A percentile compares a stretch with the other conserved stretches of the same genome.
phyloP scores from a whole-genome alignment of 2,797 vertebrate species.

The Eulemur coronatus region DNA sequence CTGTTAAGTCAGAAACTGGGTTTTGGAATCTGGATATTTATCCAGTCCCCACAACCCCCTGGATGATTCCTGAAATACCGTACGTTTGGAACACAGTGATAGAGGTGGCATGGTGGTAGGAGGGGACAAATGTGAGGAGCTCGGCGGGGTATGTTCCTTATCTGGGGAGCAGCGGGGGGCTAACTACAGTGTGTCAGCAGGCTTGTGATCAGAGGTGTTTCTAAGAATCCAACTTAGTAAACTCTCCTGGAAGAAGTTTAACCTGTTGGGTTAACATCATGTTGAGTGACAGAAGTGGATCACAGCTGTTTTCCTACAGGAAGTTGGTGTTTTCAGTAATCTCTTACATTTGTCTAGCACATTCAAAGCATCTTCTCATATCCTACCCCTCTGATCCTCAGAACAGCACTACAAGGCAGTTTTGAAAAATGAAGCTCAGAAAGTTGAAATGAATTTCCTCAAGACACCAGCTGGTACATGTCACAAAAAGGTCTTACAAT shows the following conservation, averaged over 20 bases:
- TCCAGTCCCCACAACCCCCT: background rate
- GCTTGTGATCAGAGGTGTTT: background rate
- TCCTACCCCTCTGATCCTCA: background rate
- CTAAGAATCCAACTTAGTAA: background rate
- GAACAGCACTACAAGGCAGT: background rate
- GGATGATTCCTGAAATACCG: background rate
- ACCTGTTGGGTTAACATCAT: background rate
- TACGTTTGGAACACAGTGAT: background rate
- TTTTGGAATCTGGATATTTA: background rate
- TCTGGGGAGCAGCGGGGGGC: too few relatives aligned
- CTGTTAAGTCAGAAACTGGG: background rate
- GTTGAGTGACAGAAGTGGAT: background rate
- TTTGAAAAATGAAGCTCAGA: background rate
- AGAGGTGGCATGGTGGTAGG: rapidly evolving
- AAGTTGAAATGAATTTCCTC: background rate
- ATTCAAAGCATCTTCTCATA: background rate
- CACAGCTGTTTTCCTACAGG: background rate
- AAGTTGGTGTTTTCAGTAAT: background rate
- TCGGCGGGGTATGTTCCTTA: too few relatives aligned
- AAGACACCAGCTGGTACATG: background rate
- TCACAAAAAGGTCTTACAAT: background rate
- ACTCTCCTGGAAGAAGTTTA: background rate
- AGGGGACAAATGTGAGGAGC: background rate
- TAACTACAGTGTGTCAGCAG: background rate
- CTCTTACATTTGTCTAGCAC: background rate